A percentile compares a stretch with the other conserved stretches of the same genome.
phyloP scores from a whole-genome alignment of 2,113 vertebrate species.

The Serilophus lunatus region DNA sequence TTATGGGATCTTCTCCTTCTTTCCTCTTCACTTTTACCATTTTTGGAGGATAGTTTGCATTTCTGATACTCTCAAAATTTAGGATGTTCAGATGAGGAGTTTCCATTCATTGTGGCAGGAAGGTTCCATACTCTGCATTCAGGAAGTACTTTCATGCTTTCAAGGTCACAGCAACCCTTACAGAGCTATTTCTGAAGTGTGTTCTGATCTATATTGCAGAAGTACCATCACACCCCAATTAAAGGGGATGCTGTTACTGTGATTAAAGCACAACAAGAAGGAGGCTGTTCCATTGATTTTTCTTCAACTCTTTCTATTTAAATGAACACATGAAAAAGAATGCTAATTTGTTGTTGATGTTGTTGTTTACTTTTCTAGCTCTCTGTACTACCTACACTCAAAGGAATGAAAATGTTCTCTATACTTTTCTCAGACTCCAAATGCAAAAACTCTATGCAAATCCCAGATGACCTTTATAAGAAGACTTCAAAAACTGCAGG shows the following conservation, averaged over 20 bases:
- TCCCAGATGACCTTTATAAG: rapidly evolving
- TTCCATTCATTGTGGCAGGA: not conserved
- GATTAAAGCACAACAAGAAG: not conserved
- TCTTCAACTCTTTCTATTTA: not conserved
- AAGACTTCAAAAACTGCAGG: not conserved
- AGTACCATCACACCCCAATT: not conserved
- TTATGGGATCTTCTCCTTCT: not conserved
- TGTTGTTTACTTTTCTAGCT: not conserved
- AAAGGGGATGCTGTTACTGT: not conserved
- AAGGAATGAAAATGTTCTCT: not conserved
- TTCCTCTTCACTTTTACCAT: not conserved
- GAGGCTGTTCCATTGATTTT: not conserved
- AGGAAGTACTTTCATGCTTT: not conserved
- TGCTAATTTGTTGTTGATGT: not conserved
- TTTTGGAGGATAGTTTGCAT: not conserved
- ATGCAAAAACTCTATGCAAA: not conserved
- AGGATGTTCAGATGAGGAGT: not conserved
- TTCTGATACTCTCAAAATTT: not conserved
- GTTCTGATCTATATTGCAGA: not conserved
- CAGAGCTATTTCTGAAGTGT: not conserved
- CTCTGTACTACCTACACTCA: not conserved
- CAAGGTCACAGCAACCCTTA: not conserved
- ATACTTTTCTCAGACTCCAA: not conserved
- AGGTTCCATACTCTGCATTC: not conserved
- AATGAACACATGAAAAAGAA: not conserved